phyloP scores from a whole-genome alignment of 1,140 invertebrate species.

The Telenomus remus region DNA sequence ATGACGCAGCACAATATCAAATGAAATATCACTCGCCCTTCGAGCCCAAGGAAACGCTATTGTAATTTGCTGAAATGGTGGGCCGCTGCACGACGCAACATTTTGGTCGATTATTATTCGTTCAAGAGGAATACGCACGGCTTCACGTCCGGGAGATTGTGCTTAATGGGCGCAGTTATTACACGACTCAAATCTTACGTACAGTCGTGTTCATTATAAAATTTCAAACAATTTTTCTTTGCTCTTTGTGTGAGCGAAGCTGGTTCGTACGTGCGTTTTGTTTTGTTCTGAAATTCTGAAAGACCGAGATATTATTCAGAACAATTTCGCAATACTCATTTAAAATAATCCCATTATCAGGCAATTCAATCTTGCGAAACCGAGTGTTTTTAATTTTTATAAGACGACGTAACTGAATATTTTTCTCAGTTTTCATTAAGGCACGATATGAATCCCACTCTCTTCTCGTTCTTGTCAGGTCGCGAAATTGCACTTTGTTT shows the following conservation, averaged over 20 bases:
- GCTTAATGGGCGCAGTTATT: conserved; percentile 25
- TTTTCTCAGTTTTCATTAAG: conserved; percentile 55
- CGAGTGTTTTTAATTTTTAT: conserved; percentile 40
- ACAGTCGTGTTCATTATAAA: not conserved
- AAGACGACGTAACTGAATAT: conserved; percentile 48
- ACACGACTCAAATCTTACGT: conserved; percentile 6
- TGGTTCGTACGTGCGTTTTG: too few species aligned
- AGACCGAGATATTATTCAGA: conserved; percentile 30
- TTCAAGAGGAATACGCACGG: not conserved
- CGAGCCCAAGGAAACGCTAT: conserved; percentile 43
- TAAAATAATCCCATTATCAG: conserved; percentile 49
- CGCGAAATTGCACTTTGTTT: conserved; percentile 53
- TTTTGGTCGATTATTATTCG: conserved; percentile 30
- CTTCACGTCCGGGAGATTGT: conserved; percentile 13
- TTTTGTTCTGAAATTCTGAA: too few species aligned
- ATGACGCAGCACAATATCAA: conserved; percentile 67
- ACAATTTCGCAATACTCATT: conserved; percentile 43
- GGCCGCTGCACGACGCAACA: conserved; percentile 33
- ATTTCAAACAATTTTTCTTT: not conserved
- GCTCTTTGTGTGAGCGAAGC: too few species aligned
- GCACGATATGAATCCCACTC: conserved; percentile 31
- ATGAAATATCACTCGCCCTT: conserved; percentile 67
- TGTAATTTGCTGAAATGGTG: conserved; percentile 58
- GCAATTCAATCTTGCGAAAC: conserved; percentile 40
- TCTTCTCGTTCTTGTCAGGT: conserved; percentile 8